phyloP scores from a whole-genome alignment of 1,140 invertebrate species.

The Dendrolimus kikuchii region DNA sequence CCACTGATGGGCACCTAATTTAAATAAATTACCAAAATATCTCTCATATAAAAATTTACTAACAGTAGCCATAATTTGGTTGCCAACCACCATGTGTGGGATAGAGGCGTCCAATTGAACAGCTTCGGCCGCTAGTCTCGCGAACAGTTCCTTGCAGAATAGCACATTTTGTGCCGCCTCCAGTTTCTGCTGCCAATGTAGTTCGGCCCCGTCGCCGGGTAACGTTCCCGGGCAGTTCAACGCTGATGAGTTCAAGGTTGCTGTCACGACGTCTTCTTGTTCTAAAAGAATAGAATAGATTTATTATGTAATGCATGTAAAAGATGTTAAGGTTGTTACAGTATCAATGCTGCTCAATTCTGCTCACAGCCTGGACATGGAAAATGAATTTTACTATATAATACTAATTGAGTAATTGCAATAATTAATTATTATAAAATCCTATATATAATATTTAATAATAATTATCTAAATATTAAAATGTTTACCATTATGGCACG shows the following conservation, averaged over 20 bases:
- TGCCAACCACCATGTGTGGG: constrained; percentile 96
- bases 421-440: too few species aligned
- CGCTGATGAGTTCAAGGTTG: constrained; percentile 82
- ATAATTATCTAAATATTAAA: too few species aligned
- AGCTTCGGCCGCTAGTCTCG: constrained; percentile 94
- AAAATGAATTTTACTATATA: too few species aligned
- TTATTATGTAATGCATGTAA: background rate
- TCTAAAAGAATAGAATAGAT: constrained; percentile 64
- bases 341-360: too few species aligned
- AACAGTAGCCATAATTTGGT: constrained; percentile 96
- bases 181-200: constrained; percentile 95
- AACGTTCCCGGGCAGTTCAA: constrained; percentile 77
- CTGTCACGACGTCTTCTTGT: constrained; percentile 87
- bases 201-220: constrained; percentile 80
- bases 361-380: too few species aligned
- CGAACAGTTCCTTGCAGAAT: constrained; percentile 98
- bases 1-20: too few species aligned
- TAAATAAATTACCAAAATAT: too few species aligned
- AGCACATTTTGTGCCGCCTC: constrained; percentile 97
- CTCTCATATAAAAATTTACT: constrained; percentile 29
- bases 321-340: too few species aligned
- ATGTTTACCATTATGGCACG: too few species aligned
- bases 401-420: too few species aligned
- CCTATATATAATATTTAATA: too few species aligned
- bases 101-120: constrained; percentile 93